Evolutionary conservation across 2,113 vertebrate species (phyloP).

Genomic region (Acrocephalus kingi): DNA sequence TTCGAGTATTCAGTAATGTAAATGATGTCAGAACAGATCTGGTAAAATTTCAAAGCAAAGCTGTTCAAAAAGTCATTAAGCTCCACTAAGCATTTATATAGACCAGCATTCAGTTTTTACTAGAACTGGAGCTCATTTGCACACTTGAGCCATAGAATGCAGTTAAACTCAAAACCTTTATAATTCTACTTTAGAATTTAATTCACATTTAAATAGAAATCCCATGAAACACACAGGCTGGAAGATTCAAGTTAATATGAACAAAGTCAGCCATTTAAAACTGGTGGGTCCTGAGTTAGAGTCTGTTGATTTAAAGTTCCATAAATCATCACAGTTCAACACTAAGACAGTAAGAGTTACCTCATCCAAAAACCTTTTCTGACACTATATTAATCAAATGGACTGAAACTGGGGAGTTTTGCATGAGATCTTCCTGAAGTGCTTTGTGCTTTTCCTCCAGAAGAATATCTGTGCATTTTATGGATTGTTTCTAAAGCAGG

Average conservation of each 20-base stretch:
- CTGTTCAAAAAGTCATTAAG: slow-evolving; percentile 24
- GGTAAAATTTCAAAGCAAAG: slow-evolving; percentile 12
- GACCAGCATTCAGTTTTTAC: neutral
- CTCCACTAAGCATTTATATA: neutral
- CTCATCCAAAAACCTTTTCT: neutral
- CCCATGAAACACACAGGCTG: neutral
- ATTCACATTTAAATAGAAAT: neutral
- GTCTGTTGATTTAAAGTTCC: neutral
- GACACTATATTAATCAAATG: neutral
- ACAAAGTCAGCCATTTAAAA: neutral
- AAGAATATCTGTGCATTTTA: neutral
- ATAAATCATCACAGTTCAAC: neutral
- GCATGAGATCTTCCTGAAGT: neutral
- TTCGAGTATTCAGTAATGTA: neutral
- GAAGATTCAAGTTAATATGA: neutral
- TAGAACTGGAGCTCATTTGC: neutral
- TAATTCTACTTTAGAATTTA: neutral
- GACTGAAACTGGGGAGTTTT: neutral
- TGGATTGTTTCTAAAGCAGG: neutral
- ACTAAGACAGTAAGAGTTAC: neutral
- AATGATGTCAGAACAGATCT: neutral
- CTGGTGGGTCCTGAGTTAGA: neutral
- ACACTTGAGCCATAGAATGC: neutral
- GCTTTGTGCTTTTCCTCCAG: neutral
- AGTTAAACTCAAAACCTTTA: neutral